phyloP scores from a whole-genome alignment of 2,113 vertebrate genomes.

The Zosterops lateralis region DNA sequence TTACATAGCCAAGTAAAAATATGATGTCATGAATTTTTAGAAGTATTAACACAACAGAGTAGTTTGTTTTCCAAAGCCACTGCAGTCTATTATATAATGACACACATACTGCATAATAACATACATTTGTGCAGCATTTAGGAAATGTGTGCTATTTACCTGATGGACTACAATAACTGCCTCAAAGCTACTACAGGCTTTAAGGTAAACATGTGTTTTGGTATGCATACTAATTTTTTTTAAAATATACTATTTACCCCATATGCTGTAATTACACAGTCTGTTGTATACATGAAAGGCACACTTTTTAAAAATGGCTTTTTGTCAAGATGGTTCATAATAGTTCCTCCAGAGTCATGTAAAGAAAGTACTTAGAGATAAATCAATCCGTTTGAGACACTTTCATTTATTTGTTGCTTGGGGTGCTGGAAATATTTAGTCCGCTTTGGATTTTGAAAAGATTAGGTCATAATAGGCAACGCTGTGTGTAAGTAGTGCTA shows the following conservation, averaged over 20 bases:
- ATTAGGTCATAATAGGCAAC: not conserved
- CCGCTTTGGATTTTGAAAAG: not conserved
- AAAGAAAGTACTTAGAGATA: not conserved
- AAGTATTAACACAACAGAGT: not conserved
- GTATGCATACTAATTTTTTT: constrained; percentile 55
- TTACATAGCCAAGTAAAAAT: not conserved
- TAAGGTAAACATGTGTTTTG: constrained; percentile 55
- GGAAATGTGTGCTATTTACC: constrained; percentile 10
- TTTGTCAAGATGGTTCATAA: constrained; percentile 26
- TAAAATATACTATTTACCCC: constrained; percentile 46
- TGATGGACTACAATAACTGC: constrained; percentile 35
- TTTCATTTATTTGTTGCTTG: not conserved
- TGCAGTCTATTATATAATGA: not conserved
- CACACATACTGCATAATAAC: not conserved
- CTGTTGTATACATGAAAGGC: not conserved
- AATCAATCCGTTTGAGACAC: not conserved
- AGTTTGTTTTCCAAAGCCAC: not conserved
- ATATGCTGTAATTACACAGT: constrained; percentile 44
- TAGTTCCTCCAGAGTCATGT: not conserved
- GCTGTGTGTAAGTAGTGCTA: not conserved
- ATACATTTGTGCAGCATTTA: not conserved
- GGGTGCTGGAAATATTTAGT: not conserved
- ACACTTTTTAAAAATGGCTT: not conserved
- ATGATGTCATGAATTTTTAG: not conserved
- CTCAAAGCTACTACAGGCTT: constrained; percentile 14